These are phyloP conservation scores for Tenthredo distinguenda DNA, from an alignment of 2,888 invertebrate species.

Conservation along the genomic window DNA sequence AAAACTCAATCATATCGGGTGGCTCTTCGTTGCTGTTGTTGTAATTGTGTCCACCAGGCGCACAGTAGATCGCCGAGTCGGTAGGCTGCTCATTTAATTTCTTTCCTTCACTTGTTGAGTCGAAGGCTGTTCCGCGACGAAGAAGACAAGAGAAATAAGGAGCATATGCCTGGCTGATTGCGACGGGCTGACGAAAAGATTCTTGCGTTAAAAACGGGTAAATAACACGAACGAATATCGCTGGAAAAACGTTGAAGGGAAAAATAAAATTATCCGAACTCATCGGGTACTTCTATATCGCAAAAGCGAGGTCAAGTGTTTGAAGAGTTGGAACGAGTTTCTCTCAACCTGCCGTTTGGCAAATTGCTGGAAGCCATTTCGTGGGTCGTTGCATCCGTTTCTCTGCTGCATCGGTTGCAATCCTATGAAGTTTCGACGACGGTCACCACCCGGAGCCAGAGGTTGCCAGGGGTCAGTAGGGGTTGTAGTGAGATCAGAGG, in stretches of 20 bases:
- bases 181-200: too few species aligned
- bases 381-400: conserved; percentile 25
- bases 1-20: neutral
- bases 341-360: conserved; percentile 16
- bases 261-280: neutral
- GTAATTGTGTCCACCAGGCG: neutral
- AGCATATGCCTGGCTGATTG: neutral
- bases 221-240: neutral
- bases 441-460: conserved; percentile 13
- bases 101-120: neutral
- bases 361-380: conserved; percentile 20
- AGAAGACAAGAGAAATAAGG: neutral
- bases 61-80: neutral
- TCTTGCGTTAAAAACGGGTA: too few species aligned
- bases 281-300: neutral
- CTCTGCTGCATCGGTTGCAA: neutral
- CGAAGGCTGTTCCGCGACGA: neutral
- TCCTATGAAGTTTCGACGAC: neutral
- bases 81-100: neutral
- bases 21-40: neutral
- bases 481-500: conserved; percentile 5
- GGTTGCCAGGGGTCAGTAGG: conserved; percentile 15
- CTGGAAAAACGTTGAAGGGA: neutral
- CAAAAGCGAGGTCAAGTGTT: neutral
- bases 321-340: neutral